Evolutionary conservation across 2,113 vertebrate genomes (phyloP).

Genomic region (Plotosus lineatus): DNA sequence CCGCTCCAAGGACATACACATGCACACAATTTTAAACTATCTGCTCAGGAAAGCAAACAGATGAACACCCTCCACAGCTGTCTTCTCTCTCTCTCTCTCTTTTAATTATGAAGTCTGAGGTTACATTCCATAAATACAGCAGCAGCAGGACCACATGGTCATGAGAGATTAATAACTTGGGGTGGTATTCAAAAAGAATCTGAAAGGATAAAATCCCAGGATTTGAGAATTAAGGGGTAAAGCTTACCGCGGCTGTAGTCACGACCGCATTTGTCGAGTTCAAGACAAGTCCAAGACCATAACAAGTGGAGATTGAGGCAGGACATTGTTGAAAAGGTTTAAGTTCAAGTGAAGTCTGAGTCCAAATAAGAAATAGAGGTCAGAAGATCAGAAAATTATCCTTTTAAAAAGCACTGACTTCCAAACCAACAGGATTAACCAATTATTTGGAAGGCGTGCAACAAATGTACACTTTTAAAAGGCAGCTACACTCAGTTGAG

Average conservation of each 20-base stretch:
- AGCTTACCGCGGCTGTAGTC: not conserved
- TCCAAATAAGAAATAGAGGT: too few species aligned
- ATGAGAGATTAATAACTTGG: not conserved
- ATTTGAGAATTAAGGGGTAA: not conserved
- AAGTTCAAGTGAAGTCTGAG: too few species aligned
- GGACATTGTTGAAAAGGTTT: too few species aligned
- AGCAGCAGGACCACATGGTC: not conserved
- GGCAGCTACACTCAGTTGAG: too few species aligned
- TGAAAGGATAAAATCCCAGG: not conserved
- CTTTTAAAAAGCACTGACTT: too few species aligned
- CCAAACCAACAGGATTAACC: too few species aligned
- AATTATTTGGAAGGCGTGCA: too few species aligned
- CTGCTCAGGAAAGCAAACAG: constrained; percentile 21
- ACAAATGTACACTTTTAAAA: too few species aligned
- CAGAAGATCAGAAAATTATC: too few species aligned
- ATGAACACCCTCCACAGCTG: constrained; percentile 2
- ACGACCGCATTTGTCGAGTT: too few species aligned
- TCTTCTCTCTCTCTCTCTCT: not conserved
- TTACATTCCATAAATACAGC: not conserved
- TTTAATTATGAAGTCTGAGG: not conserved
- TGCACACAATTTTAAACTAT: not conserved
- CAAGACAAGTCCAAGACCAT: too few species aligned
- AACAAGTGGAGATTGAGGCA: too few species aligned
- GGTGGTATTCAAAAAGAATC: not conserved
- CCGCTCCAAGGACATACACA: constrained; percentile 16